Evolutionary conservation across 2,797 vertebrate genomes (phyloP), one percentile per base, ranked within the genome.

Genomic region (Cirrhinus mrigala): DNA sequence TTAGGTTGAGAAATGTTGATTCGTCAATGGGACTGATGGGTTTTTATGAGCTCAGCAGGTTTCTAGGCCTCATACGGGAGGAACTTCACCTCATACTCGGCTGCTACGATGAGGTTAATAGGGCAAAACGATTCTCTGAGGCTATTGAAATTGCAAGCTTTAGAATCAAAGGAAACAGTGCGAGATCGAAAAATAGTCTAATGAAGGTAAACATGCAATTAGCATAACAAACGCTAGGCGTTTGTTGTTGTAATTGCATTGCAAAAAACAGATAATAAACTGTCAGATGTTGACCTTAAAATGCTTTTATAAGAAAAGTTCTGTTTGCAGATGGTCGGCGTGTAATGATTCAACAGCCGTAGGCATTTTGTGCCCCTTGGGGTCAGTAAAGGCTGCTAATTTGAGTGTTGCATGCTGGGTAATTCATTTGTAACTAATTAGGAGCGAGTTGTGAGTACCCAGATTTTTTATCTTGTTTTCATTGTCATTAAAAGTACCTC

Each of bases 381-480:
- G 82, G 54, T 81, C 77, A 44, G 82, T 70, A 77, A 81, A 81
- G 29, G 29, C 24, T 58, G 82, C 86, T 80, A 84, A 86, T 86
- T 82, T 69, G 73, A 79, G 66, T 48, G 64, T 52, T 24, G 71
- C 80, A 77, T 86, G 71, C 79, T 82, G 73, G 80, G 76, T 86
- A 82, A 82, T 73, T 85, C 29, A 73, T 85, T 79, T 85, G 76
- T 79, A 64, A 80, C 76, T 79, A 85, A 85, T 85, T 70, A 73
- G 68, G 52, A 79, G 46, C 73, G 44, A 77, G 82, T 77, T 84
- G 24, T 22, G 58, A 54, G 56, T 50, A 40, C 11, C 24, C 68
- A 80, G 50, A 74, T 58, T 75, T 83, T 87, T 48, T 33, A 29
- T 74, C 58, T 83, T 54, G 77, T 40, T 84, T 76, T 68, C 62